These are phyloP conservation scores for Psophia crepitans DNA, from an alignment of 2,113 vertebrate genomes.

Conservation along the genomic window DNA sequence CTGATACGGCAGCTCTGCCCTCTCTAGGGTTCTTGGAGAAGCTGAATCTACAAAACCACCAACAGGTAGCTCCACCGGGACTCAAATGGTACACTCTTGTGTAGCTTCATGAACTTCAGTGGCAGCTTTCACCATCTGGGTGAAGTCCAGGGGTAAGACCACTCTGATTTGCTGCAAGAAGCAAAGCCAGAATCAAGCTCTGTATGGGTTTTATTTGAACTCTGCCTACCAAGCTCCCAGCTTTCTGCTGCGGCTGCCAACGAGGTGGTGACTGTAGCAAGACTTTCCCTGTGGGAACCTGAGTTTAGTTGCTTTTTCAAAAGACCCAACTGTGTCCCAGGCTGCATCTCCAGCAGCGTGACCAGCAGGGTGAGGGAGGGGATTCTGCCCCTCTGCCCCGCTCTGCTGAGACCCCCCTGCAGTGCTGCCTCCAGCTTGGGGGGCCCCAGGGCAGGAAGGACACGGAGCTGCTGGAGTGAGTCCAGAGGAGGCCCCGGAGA, in stretches of 20 bases:
- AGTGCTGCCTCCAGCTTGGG: too few relatives aligned
- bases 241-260: background rate
- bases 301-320: background rate
- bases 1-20: background rate
- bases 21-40: background rate
- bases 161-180: background rate
- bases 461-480: too few relatives aligned
- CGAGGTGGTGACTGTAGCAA: rapidly evolving
- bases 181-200: background rate
- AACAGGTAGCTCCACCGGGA: background rate
- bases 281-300: background rate
- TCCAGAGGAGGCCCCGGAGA: too few relatives aligned
- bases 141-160: background rate
- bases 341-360: too few relatives aligned
- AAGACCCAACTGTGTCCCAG: background rate
- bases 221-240: background rate
- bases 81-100: background rate
- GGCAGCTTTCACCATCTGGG: background rate
- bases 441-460: too few relatives aligned
- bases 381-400: too few relatives aligned
- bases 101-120: background rate
- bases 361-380: too few relatives aligned
- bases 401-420: too few relatives aligned
- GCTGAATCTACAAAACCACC: background rate
- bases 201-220: background rate